Evolutionary conservation across 1,140 invertebrate genomes (phyloP).

Genomic region (Charaxes varanes): DNA sequence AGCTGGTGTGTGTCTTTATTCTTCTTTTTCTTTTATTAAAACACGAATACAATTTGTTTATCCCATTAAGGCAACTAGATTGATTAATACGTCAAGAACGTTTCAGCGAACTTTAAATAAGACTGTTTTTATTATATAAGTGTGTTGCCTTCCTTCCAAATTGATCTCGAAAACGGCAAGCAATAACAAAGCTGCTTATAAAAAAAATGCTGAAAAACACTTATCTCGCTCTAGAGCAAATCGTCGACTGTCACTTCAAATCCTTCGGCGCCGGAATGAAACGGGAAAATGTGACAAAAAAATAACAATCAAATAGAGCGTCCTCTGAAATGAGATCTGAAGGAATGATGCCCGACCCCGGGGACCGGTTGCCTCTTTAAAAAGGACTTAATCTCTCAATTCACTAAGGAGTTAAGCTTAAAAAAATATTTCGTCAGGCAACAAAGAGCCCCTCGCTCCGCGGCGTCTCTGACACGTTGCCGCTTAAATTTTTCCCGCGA

Average conservation of each 20-base stretch:
- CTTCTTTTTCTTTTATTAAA: too few relatives aligned
- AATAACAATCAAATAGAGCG: slow-evolving; percentile 73
- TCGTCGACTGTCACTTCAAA: slow-evolving; percentile 70
- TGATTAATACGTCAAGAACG: too few relatives aligned
- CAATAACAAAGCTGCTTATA: slow-evolving; percentile 60
- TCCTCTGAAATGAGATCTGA: slow-evolving; percentile 69
- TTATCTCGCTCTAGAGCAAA: slow-evolving; percentile 70
- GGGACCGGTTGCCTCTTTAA: slow-evolving; percentile 66
- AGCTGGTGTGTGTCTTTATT: too few relatives aligned
- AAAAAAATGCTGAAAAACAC: slow-evolving; percentile 69
- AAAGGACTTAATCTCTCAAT: slow-evolving; percentile 73
- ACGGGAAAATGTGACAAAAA: slow-evolving; percentile 67
- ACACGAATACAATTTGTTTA: too few relatives aligned
- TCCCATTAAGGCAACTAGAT: too few relatives aligned
- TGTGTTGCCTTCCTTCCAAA: slow-evolving; percentile 10
- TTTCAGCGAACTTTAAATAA: neutral
- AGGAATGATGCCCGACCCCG: slow-evolving; percentile 66
- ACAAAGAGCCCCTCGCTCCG: slow-evolving; percentile 59
- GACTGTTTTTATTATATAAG: slow-evolving; percentile 6
- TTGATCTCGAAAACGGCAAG: slow-evolving; percentile 31
- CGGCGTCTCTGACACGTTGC: slow-evolving; percentile 71
- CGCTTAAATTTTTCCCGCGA: slow-evolving; percentile 65
- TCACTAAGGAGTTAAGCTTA: slow-evolving; percentile 73
- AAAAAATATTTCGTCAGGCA: slow-evolving; percentile 70
- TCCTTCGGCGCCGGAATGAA: slow-evolving; percentile 44